These are phyloP conservation scores for Helarctos malayanus DNA, from an alignment of 2,797 vertebrate genomes.

Conservation along the genomic window DNA sequence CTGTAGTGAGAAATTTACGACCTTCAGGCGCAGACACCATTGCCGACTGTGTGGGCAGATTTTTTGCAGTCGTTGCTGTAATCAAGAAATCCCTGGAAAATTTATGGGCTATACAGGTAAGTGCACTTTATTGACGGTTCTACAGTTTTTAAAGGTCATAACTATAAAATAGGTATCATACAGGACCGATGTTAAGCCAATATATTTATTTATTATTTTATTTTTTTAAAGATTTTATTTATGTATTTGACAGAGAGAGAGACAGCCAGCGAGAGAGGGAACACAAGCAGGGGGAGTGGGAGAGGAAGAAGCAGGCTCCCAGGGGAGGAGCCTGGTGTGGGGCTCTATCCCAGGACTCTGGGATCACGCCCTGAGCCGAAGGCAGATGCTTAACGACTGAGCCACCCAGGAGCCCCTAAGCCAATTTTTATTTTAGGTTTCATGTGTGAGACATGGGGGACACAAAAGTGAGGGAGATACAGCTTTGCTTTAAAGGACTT, in stretches of 20 bases:
- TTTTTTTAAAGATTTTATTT: too few relatives aligned
- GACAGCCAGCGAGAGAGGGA: too few relatives aligned
- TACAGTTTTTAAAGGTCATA: conserved; percentile 20
- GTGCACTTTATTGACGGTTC: conserved; percentile 24
- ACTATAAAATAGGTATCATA: conserved; percentile 34
- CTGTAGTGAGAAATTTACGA: conserved; percentile 99
- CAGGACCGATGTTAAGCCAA: not conserved
- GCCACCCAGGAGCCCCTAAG: not conserved
- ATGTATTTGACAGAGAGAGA: too few relatives aligned
- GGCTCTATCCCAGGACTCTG: too few relatives aligned
- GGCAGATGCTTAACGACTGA: too few relatives aligned
- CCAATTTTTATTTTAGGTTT: conserved; percentile 40
- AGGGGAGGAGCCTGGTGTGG: too few relatives aligned
- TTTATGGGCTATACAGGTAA: conserved; percentile 99
- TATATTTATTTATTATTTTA: not conserved
- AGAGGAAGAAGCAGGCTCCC: too few relatives aligned
- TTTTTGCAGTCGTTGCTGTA: conserved; percentile 99
- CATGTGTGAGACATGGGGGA: not conserved
- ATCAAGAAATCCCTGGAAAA: conserved; percentile 99
- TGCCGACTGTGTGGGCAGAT: conserved; percentile 99
- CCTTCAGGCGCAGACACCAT: conserved; percentile 97
- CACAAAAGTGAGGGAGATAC: not conserved
- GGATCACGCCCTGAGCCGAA: too few relatives aligned
- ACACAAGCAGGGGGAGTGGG: too few relatives aligned
- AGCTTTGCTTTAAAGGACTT: conserved; percentile 54